A percentile compares a stretch with the other conserved stretches of the same genome.
Conservation (phyloP, 2,888 invertebrate species). For the Eupithecia subfuscata region DNA sequence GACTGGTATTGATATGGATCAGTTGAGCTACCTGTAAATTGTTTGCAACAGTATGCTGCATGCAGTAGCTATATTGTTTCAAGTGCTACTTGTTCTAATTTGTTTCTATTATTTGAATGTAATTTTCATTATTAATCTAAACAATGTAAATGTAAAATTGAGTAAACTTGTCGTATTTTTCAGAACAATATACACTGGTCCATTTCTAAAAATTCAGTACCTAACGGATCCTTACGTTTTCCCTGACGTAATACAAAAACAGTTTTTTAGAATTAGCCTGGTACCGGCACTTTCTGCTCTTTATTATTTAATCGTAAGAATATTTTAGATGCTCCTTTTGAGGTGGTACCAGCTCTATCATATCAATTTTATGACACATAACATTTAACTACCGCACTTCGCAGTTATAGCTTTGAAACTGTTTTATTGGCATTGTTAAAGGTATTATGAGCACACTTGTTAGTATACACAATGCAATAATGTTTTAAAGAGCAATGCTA, state of each 20-base stretch:
- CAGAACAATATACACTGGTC: neutral
- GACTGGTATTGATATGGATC: too few relatives aligned
- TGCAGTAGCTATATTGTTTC: too few relatives aligned
- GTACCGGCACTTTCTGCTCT: neutral
- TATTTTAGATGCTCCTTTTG: neutral
- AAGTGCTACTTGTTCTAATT: too few relatives aligned
- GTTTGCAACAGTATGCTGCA: too few relatives aligned
- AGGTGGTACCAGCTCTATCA: constrained; percentile 1
- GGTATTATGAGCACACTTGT: constrained; percentile 10
- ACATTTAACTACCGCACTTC: constrained; percentile 3
- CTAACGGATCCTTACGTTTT: neutral
- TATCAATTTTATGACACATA: constrained; percentile 7
- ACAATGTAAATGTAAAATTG: neutral
- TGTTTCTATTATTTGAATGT: too few relatives aligned
- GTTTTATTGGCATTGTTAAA: constrained; percentile 11
- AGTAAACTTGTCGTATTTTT: neutral
- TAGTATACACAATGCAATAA: constrained; percentile 1
- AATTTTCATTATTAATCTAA: too few relatives aligned
- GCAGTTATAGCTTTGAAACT: constrained; percentile 5
- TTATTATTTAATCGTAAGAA: neutral
- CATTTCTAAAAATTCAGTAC: neutral
- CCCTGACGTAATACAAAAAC: neutral
- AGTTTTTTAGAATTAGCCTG: neutral
- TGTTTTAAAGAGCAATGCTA: neutral
- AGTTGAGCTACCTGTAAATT: too few relatives aligned